phyloP scores from a whole-genome alignment of 2,888 invertebrate genomes.

The Brachylomia viminalis region DNA sequence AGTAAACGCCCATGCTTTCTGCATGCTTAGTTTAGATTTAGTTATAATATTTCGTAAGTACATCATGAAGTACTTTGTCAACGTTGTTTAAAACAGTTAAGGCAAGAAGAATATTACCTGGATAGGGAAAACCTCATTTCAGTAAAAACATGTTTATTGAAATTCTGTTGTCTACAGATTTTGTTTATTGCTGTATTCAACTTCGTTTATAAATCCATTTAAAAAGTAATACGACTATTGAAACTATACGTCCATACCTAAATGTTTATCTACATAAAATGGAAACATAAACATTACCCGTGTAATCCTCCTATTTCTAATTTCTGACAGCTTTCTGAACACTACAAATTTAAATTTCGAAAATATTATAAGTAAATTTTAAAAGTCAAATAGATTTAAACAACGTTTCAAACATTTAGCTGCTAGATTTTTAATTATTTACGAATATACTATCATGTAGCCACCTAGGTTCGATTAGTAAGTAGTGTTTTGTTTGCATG shows the following conservation, averaged over 20 bases:
- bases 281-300: not conserved
- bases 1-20: constrained; percentile 49
- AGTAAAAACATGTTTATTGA: not conserved
- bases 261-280: not conserved
- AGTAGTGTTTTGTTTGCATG: constrained; percentile 88
- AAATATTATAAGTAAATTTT: not conserved
- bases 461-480: constrained; percentile 74
- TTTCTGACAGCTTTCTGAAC: not conserved
- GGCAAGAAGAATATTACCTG: not conserved
- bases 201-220: not conserved
- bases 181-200: not conserved
- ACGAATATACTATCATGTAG: constrained; percentile 36
- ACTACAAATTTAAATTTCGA: too few species aligned
- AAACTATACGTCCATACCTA: not conserved
- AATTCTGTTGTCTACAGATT: not conserved
- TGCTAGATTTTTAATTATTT: not conserved
- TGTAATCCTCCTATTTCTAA: not conserved
- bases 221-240: not conserved
- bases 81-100: constrained; percentile 52
- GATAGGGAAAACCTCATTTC: constrained; percentile 10
- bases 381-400: constrained; percentile 1
- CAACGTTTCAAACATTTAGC: constrained; percentile 35
- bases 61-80: not conserved
- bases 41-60: constrained; percentile 16
- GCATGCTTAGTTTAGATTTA: constrained; percentile 48